A percentile compares a stretch with the other conserved stretches of the same genome.
phyloP scores from a whole-genome alignment of 2,888 invertebrate genomes.

The Epinotia demarniana region DNA sequence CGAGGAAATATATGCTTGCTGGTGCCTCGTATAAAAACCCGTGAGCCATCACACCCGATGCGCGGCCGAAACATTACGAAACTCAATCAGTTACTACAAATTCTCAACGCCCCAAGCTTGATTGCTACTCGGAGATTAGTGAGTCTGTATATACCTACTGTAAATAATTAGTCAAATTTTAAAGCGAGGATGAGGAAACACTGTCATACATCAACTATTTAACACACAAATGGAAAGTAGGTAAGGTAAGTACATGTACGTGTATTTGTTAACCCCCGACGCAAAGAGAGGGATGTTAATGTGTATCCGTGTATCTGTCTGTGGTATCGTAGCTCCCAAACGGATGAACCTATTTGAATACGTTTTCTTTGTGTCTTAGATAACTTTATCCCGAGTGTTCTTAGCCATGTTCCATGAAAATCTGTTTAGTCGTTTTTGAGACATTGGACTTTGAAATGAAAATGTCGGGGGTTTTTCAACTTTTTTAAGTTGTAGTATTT shows the following conservation, averaged over 20 bases:
- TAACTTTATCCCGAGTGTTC: too few relatives aligned
- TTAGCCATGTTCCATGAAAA: too few relatives aligned
- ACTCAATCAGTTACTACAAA: conserved; percentile 44
- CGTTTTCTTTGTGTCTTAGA: too few relatives aligned
- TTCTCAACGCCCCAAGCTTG: conserved; percentile 2
- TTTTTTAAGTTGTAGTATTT: too few relatives aligned
- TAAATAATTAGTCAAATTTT: conserved; percentile 25
- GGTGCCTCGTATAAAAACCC: conserved; percentile 57
- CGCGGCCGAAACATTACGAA: conserved; percentile 52
- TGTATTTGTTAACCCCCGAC: too few relatives aligned
- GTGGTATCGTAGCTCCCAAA: too few relatives aligned
- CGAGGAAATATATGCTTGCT: conserved; percentile 63
- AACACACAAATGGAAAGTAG: conserved; percentile 19
- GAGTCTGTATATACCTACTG: not conserved
- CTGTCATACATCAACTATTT: conserved; percentile 30
- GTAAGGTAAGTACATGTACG: not conserved
- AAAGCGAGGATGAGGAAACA: conserved; percentile 6
- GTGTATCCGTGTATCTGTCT: too few relatives aligned
- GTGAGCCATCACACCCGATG: conserved; percentile 51
- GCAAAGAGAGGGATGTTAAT: too few relatives aligned
- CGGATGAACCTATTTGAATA: too few relatives aligned
- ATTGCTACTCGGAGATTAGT: conserved; percentile 19
- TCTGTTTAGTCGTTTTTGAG: too few relatives aligned
- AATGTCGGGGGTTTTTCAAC: too few relatives aligned
- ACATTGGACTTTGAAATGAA: too few relatives aligned